Evolutionary conservation across 2,888 invertebrate genomes (phyloP).

Genomic region (Drosophila lacicola): DNA sequence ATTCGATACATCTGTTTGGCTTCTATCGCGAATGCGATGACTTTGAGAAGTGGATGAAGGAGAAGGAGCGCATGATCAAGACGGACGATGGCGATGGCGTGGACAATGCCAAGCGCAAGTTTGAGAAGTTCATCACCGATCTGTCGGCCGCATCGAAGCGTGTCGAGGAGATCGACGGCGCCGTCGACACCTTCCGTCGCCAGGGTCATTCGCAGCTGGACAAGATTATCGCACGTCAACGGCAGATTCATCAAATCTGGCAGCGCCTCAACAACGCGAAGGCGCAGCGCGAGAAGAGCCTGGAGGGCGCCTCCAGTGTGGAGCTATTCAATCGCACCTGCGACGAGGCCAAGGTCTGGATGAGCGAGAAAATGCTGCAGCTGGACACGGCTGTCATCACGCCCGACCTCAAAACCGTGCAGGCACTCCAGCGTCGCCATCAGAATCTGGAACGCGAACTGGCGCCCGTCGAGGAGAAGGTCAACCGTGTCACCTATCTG

Average conservation of each 20-base stretch:
- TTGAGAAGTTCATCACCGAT: slow-evolving; percentile 98
- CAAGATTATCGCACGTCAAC: slow-evolving; percentile 90
- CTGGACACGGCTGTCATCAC: slow-evolving; percentile 91
- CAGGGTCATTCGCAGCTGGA: slow-evolving; percentile 95
- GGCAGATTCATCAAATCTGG: slow-evolving; percentile 96
- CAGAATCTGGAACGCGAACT: slow-evolving; percentile 97
- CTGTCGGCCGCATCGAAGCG: slow-evolving; percentile 96
- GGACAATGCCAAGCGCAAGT: slow-evolving; percentile 96
- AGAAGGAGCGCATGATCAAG: slow-evolving; percentile 94
- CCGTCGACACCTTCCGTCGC: slow-evolving; percentile 93
- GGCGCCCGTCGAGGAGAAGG: slow-evolving; percentile 97
- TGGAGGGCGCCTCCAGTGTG: slow-evolving; percentile 97
- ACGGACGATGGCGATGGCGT: slow-evolving; percentile 94
- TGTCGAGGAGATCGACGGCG: slow-evolving; percentile 94
- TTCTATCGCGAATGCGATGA: slow-evolving; percentile 99
- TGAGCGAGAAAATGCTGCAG: slow-evolving; percentile 97
- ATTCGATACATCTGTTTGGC: slow-evolving; percentile 95
- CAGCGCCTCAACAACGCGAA: slow-evolving; percentile 93
- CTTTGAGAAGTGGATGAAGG: slow-evolving; percentile 98
- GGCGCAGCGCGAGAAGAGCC: slow-evolving; percentile 94
- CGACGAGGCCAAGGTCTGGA: slow-evolving; percentile 98
- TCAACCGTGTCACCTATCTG: slow-evolving; percentile 93
- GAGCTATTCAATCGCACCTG: slow-evolving; percentile 98
- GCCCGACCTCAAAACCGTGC: slow-evolving; percentile 95
- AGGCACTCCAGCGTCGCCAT: slow-evolving; percentile 95